Conservation (phyloP, 2,888 invertebrate species). For the Cephus pygmeus region DNA sequence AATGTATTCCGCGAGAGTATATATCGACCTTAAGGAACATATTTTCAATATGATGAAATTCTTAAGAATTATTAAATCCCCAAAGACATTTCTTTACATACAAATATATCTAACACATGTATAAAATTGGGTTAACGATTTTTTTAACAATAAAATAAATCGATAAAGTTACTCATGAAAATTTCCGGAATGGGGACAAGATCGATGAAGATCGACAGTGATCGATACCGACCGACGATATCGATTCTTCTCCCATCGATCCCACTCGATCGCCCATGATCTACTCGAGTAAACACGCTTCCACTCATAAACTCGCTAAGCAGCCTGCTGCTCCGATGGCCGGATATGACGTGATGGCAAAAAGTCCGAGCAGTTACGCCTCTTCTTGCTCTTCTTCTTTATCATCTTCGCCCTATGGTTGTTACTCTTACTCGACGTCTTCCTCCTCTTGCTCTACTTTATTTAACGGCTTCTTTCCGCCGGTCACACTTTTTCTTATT, state of each 20-base stretch:
- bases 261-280: constrained; percentile 47
- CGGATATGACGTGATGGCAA: constrained; percentile 60
- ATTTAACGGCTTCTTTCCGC: background rate
- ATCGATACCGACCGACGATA: background rate
- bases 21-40: background rate
- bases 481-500: background rate
- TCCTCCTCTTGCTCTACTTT: constrained; percentile 8
- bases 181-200: background rate
- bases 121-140: too few relatives aligned
- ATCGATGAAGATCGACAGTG: background rate
- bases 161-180: background rate
- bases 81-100: too few relatives aligned
- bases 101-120: too few relatives aligned
- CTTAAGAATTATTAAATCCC: background rate
- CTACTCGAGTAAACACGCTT: constrained; percentile 61
- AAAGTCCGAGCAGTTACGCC: constrained; percentile 27
- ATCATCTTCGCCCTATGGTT: constrained; percentile 3
- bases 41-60: background rate
- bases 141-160: background rate
- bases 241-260: background rate
- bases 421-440: background rate
- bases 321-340: constrained; percentile 53
- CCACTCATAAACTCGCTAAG: constrained; percentile 43
- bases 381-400: constrained; percentile 15
- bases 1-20: background rate